Conservation (phyloP, 2,113 vertebrate species). For the Phylloscopus trochiloides region DNA sequence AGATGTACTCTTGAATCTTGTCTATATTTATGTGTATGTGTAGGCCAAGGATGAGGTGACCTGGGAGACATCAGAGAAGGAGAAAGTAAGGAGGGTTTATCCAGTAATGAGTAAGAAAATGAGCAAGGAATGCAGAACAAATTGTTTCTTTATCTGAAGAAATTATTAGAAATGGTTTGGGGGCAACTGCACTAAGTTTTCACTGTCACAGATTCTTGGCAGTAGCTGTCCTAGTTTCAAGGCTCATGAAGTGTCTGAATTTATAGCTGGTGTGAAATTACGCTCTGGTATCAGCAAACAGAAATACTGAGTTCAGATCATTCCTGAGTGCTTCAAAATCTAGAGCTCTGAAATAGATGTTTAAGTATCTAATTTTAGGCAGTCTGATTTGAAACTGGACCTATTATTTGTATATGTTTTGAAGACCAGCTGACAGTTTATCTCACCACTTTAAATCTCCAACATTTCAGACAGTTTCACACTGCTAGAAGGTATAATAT, state of each 20-base stretch:
- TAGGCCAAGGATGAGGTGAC: not conserved
- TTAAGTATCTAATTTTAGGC: not conserved
- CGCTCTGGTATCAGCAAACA: not conserved
- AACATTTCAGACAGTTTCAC: not conserved
- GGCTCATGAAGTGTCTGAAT: not conserved
- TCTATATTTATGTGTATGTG: not conserved
- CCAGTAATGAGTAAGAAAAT: not conserved
- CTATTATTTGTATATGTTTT: not conserved
- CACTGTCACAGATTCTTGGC: not conserved
- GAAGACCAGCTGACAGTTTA: not conserved
- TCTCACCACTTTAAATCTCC: not conserved
- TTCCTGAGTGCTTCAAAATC: not conserved
- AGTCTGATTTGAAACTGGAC: not conserved
- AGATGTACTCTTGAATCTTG: not conserved
- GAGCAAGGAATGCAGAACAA: not conserved
- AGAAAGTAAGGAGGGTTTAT: not conserved
- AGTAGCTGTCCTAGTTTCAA: slow-evolving; percentile 25
- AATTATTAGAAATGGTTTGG: not conserved
- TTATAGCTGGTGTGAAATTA: slow-evolving; percentile 14
- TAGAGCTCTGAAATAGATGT: not conserved
- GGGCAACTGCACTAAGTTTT: not conserved
- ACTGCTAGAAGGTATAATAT: not conserved
- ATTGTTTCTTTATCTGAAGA: not conserved
- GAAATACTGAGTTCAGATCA: not conserved
- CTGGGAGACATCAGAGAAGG: not conserved